Evolutionary conservation across 1,140 invertebrate genomes (phyloP), one percentile per base, ranked within the genome.

Genomic region (Drosophila kohkoa): DNA sequence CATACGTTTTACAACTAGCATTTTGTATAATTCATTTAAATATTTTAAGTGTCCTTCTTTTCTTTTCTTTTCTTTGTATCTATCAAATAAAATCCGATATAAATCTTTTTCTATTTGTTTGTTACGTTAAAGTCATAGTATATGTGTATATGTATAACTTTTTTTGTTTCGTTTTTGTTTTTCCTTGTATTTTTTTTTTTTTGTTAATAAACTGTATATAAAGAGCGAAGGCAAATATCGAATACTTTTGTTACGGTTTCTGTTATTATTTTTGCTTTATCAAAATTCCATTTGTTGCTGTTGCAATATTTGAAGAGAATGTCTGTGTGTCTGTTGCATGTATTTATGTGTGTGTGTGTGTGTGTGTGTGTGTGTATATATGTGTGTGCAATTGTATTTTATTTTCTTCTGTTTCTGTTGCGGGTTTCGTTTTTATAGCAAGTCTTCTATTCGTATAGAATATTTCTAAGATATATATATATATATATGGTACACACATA

Each of bases 191-290:
- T 13, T 20, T 71, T 49, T 10, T 62, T 78, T 49, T 13, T 49
- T 72, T 63, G 32, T 79, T 71, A 57, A 64, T 48, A 20, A 52
- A 57, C 51, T 69, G 25, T 63, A 63, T 63, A 83, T 83, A 85
- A 89, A 88, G 80, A 87, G 79, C 79, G 72, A 89, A 89, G 86
- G 86, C 86, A 90, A 89, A 89, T 90, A 80, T 89, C 79, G 86
- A 89, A 90, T 89, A 90, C 86, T 89, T 89, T 89, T 86, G 86
- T 90, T 90, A 69, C 81, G 77, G 59, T 79, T 79, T 65, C 77
- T 79, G 48, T 85, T 72, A 52, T 55, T 68, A 76, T 55, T 79
- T 57, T 58, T 20, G 20, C 46, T 30, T 52, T 80, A 64, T 63
- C 51, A 81, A 89, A 74, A 77, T 85, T 75, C 65, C 57, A 79